Evolutionary conservation across 2,888 invertebrate genomes (phyloP).

Genomic region (Taenaris catops): DNA sequence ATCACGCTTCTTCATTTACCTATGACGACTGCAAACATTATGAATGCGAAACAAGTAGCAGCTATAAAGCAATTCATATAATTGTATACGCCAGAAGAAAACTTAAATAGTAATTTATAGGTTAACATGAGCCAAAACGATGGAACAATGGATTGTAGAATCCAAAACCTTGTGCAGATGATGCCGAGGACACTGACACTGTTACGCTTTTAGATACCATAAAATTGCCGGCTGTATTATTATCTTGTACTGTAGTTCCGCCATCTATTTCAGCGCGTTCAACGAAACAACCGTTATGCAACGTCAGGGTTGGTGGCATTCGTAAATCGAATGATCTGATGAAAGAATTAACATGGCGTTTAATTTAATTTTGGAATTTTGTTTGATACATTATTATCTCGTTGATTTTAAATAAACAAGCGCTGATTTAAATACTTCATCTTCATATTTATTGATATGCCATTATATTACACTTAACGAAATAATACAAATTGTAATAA

Average conservation of each 20-base stretch:
- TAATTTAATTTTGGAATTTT: too few relatives aligned
- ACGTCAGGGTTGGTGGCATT: conserved; percentile 19
- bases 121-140: conserved; percentile 4
- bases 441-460: too few relatives aligned
- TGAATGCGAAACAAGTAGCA: conserved; percentile 12
- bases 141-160: conserved; percentile 14
- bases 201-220: conserved; percentile 61
- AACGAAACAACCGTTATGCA: conserved; percentile 42
- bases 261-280: conserved; percentile 31
- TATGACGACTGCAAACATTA: conserved; percentile 11
- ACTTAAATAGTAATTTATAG: conserved; percentile 15
- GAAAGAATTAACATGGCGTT: conserved; percentile 10
- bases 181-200: conserved; percentile 52
- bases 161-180: conserved; percentile 22
- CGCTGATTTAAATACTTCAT: too few relatives aligned
- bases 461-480: too few relatives aligned
- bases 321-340: conserved; percentile 7
- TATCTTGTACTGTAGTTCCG: conserved; percentile 57
- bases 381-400: too few relatives aligned
- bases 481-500: too few relatives aligned
- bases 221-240: conserved; percentile 54
- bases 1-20: conserved; percentile 7
- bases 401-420: too few relatives aligned
- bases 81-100: conserved; percentile 15
- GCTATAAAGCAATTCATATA: conserved; percentile 15